Evolutionary conservation across 2,888 invertebrate species (phyloP).

Genomic region (Scaptomyza polygonia): DNA sequence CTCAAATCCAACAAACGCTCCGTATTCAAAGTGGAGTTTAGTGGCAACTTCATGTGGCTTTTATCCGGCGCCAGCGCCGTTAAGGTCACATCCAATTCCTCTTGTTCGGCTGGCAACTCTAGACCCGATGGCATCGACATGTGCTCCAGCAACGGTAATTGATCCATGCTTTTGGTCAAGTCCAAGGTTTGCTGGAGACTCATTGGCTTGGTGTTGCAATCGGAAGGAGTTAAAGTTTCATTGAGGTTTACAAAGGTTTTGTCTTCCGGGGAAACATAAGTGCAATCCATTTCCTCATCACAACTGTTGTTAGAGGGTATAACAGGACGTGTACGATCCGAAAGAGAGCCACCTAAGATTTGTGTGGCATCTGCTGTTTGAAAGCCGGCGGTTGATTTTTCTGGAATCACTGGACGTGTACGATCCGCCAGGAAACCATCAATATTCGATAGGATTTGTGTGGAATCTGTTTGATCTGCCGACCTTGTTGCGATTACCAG

Average conservation of each 20-base stretch:
- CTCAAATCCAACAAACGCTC: slow-evolving; percentile 80
- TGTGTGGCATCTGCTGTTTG: slow-evolving; percentile 34
- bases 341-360: background rate
- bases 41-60: slow-evolving; percentile 79
- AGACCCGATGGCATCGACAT: slow-evolving; percentile 77
- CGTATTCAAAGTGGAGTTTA: slow-evolving; percentile 82
- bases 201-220: background rate
- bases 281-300: background rate
- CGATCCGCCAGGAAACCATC: slow-evolving; percentile 9
- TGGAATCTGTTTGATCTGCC: slow-evolving; percentile 13
- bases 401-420: slow-evolving; percentile 7
- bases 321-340: slow-evolving; percentile 15
- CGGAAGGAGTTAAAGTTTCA: background rate
- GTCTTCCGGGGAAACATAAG: background rate
- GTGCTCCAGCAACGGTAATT: slow-evolving; percentile 74
- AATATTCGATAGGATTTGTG: slow-evolving; percentile 8
- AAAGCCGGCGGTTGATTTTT: background rate
- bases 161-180: slow-evolving; percentile 67
- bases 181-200: slow-evolving; percentile 35
- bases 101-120: slow-evolving; percentile 15
- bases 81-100: slow-evolving; percentile 72
- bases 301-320: slow-evolving; percentile 3
- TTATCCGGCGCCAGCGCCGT: slow-evolving; percentile 75
- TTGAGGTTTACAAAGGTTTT: background rate
- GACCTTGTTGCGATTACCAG: slow-evolving; percentile 8